These are phyloP conservation scores for Nothobranchius kuhntae DNA, from an alignment of 2,113 vertebrate species.

Conservation along the genomic window DNA sequence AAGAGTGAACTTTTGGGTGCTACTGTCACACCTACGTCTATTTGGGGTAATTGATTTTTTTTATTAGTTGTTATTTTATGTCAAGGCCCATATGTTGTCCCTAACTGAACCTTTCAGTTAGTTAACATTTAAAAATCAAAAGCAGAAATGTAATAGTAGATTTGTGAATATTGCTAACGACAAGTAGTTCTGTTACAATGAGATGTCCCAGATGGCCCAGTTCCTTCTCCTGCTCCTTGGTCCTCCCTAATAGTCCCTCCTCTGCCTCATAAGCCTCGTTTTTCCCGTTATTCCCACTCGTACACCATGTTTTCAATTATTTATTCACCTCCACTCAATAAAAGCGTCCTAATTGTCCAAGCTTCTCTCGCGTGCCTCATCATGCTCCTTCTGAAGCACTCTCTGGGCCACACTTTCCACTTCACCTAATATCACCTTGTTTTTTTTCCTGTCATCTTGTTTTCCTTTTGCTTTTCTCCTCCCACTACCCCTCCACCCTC, in stretches of 20 bases:
- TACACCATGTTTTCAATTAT: conserved; percentile 60
- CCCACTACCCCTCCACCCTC: background rate
- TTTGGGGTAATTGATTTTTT: too few species aligned
- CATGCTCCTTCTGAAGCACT: conserved; percentile 38
- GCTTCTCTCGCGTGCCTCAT: conserved; percentile 27
- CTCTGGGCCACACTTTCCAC: conserved; percentile 47
- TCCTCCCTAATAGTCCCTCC: background rate
- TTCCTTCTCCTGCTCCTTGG: background rate
- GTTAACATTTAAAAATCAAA: too few species aligned
- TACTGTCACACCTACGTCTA: too few species aligned
- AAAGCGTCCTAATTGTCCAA: conserved; percentile 68
- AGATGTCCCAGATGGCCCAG: too few species aligned
- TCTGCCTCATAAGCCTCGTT: conserved; percentile 24
- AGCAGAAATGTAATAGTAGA: too few species aligned
- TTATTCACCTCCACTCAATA: conserved; percentile 67
- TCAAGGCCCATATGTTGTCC: too few species aligned
- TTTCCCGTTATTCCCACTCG: conserved; percentile 24
- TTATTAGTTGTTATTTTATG: too few species aligned
- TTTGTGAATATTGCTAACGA: too few species aligned
- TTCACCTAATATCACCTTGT: conserved; percentile 33
- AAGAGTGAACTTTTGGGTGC: background rate
- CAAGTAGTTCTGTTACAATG: too few species aligned
- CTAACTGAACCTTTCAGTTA: too few species aligned
- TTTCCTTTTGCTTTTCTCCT: conserved; percentile 16
- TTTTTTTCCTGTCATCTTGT: background rate